These are phyloP conservation scores for Hoplodrina ambigua DNA, from an alignment of 2,888 invertebrate genomes.

Conservation along the genomic window DNA sequence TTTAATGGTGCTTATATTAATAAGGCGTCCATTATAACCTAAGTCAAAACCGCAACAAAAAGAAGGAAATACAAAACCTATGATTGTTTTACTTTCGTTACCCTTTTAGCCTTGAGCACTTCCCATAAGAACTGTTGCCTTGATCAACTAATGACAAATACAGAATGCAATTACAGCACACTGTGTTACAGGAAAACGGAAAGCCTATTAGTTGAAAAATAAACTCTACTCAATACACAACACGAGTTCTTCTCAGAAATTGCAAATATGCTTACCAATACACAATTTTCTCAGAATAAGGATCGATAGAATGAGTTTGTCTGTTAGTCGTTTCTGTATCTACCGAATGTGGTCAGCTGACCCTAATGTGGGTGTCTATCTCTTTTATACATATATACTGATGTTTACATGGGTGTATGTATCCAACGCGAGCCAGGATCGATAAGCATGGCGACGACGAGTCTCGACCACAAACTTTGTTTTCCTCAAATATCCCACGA, in stretches of 20 bases:
- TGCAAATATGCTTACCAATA: not conserved
- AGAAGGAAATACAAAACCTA: not conserved
- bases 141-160: not conserved
- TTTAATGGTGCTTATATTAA: too few relatives aligned
- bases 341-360: constrained; percentile 7
- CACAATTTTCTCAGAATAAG: constrained; percentile 8
- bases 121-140: not conserved
- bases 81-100: not conserved
- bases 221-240: not conserved
- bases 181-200: not conserved
- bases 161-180: constrained; percentile 3
- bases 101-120: not conserved
- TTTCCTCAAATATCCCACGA: not conserved
- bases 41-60: not conserved
- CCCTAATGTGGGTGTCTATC: not conserved
- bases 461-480: constrained; percentile 7
- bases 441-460: constrained; percentile 17
- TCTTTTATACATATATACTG: not conserved
- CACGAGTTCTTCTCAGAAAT: constrained; percentile 23
- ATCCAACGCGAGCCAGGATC: not conserved
- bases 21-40: not conserved
- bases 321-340: not conserved
- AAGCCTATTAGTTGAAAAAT: constrained; percentile 10
- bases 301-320: constrained; percentile 12
- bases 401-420: constrained; percentile 8